A percentile compares a stretch with the other conserved stretches of the same genome.
Conservation (phyloP, 2,113 vertebrate species). For the Tyto alba region DNA sequence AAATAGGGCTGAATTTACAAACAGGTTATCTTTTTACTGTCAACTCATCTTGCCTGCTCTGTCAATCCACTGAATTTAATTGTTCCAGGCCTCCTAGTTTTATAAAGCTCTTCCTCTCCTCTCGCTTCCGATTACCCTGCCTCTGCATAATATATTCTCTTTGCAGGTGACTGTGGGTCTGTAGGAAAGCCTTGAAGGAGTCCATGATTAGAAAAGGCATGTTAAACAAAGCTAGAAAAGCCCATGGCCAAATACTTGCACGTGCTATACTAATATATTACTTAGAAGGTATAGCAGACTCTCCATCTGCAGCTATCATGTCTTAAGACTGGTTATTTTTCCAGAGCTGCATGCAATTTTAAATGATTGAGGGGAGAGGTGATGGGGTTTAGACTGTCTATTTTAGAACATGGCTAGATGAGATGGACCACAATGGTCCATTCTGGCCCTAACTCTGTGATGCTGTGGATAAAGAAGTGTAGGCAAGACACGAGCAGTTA, state of each 20-base stretch:
- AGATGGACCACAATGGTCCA: neutral
- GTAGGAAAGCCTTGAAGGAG: constrained; percentile 34
- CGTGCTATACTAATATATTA: neutral
- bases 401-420: neutral
- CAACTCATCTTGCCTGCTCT: constrained; percentile 39
- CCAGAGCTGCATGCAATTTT: neutral
- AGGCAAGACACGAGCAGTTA: neutral
- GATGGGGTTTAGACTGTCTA: neutral
- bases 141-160: constrained; percentile 30
- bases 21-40: constrained; percentile 65
- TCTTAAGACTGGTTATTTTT: neutral
- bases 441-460: neutral
- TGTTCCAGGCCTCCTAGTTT: constrained; percentile 65
- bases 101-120: constrained; percentile 57
- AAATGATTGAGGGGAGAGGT: neutral
- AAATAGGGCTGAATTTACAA: constrained; percentile 63
- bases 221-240: constrained; percentile 32
- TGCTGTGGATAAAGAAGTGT: neutral
- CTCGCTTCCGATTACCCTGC: constrained; percentile 14
- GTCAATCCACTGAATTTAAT: constrained; percentile 63
- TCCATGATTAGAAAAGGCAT: neutral
- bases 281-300: neutral
- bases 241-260: neutral
- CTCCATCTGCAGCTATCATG: neutral
- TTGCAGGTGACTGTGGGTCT: constrained; percentile 19